Evolutionary conservation across 2,888 invertebrate species (phyloP).

Genomic region (Drosophila atroscutellata): DNA sequence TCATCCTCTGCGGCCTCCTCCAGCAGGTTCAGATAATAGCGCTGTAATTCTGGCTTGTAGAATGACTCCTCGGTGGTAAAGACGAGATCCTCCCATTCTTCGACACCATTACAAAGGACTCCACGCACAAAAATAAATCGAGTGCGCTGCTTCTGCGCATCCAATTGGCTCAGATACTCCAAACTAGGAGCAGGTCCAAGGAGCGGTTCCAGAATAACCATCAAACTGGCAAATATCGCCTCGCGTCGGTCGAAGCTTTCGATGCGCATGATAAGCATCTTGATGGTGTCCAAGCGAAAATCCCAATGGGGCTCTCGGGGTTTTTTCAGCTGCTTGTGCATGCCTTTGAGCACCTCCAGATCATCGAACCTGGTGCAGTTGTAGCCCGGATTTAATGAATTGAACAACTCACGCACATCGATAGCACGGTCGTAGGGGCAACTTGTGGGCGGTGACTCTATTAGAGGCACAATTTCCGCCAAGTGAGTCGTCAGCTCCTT

Average conservation of each 20-base stretch:
- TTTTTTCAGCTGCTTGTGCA: conserved; percentile 59
- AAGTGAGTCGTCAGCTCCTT: conserved; percentile 39
- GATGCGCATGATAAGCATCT: conserved; percentile 54
- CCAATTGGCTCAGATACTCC: conserved; percentile 27
- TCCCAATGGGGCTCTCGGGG: conserved; percentile 68
- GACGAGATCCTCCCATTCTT: conserved; percentile 77
- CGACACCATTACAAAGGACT: conserved; percentile 68
- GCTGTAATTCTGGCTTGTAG: conserved; percentile 65
- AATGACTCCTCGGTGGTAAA: conserved; percentile 67
- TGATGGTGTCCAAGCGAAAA: conserved; percentile 52
- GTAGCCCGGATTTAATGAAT: conserved; percentile 62
- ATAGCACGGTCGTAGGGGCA: conserved; percentile 63
- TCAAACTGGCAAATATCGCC: conserved; percentile 39
- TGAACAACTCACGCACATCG: conserved; percentile 68
- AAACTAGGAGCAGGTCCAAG: conserved; percentile 33
- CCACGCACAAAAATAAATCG: conserved; percentile 77
- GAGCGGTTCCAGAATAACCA: conserved; percentile 35
- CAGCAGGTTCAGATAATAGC: conserved; percentile 39
- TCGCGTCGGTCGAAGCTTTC: conserved; percentile 32
- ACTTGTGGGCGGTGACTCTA: conserved; percentile 43
- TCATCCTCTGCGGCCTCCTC: conserved; percentile 28
- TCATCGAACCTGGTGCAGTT: conserved; percentile 65
- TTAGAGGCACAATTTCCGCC: conserved; percentile 54
- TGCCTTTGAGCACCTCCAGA: conserved; percentile 57
- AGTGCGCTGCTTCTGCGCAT: conserved; percentile 62